Percentiles rank a stretch among this genome's conserved stretches.
phyloP scores from a whole-genome alignment of 1,140 invertebrate genomes.

The Caenorhabditis brenneri region DNA sequence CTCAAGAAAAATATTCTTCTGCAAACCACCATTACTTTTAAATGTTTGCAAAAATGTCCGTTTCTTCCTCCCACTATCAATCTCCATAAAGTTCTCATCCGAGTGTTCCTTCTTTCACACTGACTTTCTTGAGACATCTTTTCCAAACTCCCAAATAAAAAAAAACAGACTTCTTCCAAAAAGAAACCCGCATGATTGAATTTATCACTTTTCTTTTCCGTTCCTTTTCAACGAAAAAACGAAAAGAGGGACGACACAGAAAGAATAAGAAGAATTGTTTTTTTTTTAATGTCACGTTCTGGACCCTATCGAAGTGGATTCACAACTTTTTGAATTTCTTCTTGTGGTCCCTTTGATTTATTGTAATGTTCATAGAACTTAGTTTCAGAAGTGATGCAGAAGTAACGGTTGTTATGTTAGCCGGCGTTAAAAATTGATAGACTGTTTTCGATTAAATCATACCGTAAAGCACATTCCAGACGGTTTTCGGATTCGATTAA shows the following conservation, averaged over 20 bases:
- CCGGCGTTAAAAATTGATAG: too few relatives aligned
- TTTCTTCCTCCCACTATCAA: not conserved
- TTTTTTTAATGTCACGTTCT: slow-evolving; percentile 32
- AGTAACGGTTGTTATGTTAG: too few relatives aligned
- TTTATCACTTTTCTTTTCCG: slow-evolving; percentile 25
- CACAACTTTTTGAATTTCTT: not conserved
- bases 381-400: too few relatives aligned
- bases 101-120: not conserved
- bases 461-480: too few relatives aligned
- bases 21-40: not conserved
- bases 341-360: not conserved
- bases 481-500: too few relatives aligned
- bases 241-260: not conserved
- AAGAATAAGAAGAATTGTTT: slow-evolving; percentile 12
- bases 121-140: not conserved
- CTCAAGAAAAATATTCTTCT: not conserved
- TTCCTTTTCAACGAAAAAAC: slow-evolving; percentile 1
- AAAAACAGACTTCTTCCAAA: not conserved
- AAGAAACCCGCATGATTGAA: slow-evolving; percentile 26
- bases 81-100: not conserved
- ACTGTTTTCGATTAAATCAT: too few relatives aligned
- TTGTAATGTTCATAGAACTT: not conserved
- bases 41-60: not conserved
- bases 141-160: not conserved
- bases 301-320: not conserved